phyloP scores from a whole-genome alignment of 2,113 vertebrate species.

The Ammodytes marinus region DNA sequence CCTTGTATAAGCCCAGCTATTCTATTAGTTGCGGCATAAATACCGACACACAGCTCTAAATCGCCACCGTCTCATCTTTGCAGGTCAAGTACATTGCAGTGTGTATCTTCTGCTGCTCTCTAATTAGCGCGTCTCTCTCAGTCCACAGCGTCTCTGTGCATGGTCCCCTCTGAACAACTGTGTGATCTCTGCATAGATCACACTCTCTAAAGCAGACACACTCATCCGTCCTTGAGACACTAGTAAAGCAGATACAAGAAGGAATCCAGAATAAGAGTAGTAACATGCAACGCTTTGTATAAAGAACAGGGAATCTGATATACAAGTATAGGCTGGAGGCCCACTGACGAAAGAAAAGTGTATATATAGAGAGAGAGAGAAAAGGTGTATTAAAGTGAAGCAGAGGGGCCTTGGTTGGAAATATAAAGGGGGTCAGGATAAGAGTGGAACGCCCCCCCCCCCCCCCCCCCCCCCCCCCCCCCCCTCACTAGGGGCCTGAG shows the following conservation, averaged over 20 bases:
- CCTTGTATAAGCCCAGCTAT: background rate
- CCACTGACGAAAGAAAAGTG: constrained; percentile 48
- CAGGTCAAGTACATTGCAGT: constrained; percentile 9
- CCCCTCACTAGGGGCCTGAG: constrained; percentile 85
- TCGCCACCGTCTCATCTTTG: background rate
- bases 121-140: constrained; percentile 74
- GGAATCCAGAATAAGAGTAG: constrained; percentile 35
- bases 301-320: constrained; percentile 41
- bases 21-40: background rate
- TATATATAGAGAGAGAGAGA: background rate
- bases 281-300: constrained; percentile 49
- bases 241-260: constrained; percentile 18
- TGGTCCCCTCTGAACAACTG: constrained; percentile 88
- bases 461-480: constrained; percentile 93
- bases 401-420: constrained; percentile 84
- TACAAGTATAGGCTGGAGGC: constrained; percentile 38
- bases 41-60: background rate
- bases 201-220: constrained; percentile 3
- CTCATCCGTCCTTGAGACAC: constrained; percentile 11
- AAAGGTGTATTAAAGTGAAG: constrained; percentile 78
- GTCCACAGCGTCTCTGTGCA: constrained; percentile 81
- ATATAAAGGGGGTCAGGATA: constrained; percentile 75
- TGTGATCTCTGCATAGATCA: constrained; percentile 83
- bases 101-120: constrained; percentile 30
- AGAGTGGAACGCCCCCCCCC: constrained; percentile 90